phyloP scores from a whole-genome alignment of 1,140 invertebrate species.

The Drosophila asahinai region DNA sequence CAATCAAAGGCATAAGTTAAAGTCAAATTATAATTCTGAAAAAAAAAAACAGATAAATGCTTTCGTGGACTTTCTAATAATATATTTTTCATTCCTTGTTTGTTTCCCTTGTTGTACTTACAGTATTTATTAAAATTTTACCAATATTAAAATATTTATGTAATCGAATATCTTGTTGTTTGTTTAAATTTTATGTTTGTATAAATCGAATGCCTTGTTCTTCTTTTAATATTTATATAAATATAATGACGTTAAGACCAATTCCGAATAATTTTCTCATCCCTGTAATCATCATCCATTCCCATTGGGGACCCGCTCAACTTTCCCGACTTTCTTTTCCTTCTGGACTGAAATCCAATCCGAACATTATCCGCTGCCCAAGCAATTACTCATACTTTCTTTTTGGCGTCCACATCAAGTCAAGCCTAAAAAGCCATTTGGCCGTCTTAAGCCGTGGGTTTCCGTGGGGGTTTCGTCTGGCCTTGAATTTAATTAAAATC shows the following conservation, averaged over 20 bases:
- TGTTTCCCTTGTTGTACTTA: not conserved
- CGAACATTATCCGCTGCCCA: conserved; percentile 34
- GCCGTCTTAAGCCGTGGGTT: conserved; percentile 16
- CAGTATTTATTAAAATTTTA: too few relatives aligned
- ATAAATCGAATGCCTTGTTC: not conserved
- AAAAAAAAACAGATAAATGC: not conserved
- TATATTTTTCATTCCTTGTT: too few relatives aligned
- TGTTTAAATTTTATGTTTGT: too few relatives aligned
- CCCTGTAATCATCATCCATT: not conserved
- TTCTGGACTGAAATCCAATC: not conserved
- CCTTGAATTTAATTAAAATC: conserved; percentile 77
- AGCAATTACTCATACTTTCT: conserved; percentile 50
- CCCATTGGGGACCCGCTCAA: not conserved
- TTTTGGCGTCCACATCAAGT: conserved; percentile 29
- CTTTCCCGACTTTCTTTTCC: not conserved
- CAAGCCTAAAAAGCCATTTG: conserved; percentile 49
- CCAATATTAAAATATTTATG: too few relatives aligned
- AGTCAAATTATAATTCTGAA: not conserved
- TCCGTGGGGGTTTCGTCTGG: conserved; percentile 54
- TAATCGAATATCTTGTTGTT: too few relatives aligned
- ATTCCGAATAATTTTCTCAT: not conserved
- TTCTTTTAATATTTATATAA: not conserved
- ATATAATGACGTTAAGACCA: not conserved
- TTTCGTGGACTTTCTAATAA: too few relatives aligned
- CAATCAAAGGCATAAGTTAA: not conserved